Evolutionary conservation across 2,113 vertebrate species (phyloP).

Genomic region (Myanophis thanlyinensis): DNA sequence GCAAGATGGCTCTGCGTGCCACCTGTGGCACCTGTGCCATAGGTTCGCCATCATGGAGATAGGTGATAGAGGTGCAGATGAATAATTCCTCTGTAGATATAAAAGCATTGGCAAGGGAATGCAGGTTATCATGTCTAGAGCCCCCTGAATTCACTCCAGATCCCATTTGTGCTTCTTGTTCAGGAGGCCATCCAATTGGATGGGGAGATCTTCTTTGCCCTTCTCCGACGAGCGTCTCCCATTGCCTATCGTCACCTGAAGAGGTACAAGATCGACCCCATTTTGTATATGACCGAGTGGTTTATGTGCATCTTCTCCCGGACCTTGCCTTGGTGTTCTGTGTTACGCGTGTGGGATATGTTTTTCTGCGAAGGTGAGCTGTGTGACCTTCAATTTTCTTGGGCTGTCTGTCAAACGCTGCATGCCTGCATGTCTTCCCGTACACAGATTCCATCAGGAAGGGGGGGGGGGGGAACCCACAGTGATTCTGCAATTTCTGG

Average conservation of each 20-base stretch:
- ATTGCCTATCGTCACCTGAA: conserved; percentile 88
- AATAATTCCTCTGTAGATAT: no score
- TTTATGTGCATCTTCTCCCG: conserved; percentile 94
- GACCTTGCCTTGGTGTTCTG: conserved; percentile 85
- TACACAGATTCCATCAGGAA: not conserved
- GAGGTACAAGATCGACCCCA: conserved; percentile 88
- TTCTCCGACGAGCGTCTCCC: conserved; percentile 81
- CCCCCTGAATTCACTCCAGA: no score
- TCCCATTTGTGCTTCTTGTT: not conserved
- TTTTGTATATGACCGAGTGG: conserved; percentile 94
- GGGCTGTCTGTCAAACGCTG: no score
- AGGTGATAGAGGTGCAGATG: no score
- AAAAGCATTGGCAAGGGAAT: not conserved
- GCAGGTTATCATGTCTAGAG: no score
- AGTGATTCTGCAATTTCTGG: not conserved
- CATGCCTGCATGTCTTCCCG: not conserved
- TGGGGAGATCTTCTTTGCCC: conserved; percentile 88
- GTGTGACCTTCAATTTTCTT: not conserved
- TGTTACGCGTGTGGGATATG: conserved; percentile 94
- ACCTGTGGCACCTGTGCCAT: no score
- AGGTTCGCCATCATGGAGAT: no score
- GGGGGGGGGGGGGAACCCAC: not conserved
- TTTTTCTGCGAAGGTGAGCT: conserved; percentile 91
- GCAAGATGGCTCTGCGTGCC: no score
- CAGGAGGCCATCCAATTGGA: conserved; percentile 92